Percentiles rank a stretch among this genome's conserved stretches.
phyloP scores from a whole-genome alignment of 2,888 invertebrate species.

The Chrysolina oricalcia region DNA sequence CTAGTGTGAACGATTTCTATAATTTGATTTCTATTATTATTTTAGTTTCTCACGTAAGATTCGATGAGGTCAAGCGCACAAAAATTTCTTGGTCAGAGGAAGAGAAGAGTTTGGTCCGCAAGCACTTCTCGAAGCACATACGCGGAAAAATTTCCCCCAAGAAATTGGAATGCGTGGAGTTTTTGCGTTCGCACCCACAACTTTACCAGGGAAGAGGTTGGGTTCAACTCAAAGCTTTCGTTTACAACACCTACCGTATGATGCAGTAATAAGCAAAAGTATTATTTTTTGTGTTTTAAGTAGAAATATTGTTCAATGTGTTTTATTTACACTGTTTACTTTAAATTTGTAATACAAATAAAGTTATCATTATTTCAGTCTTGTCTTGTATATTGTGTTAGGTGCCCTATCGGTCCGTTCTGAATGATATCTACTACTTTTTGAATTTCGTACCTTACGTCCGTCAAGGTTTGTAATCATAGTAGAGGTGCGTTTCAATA shows the following conservation, averaged over 20 bases:
- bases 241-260: neutral
- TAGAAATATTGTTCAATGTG: neutral
- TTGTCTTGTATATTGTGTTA: too few species aligned
- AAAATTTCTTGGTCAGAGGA: neutral
- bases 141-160: neutral
- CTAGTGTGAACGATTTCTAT: too few species aligned
- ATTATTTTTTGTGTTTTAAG: neutral
- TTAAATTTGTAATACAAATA: too few species aligned
- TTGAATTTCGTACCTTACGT: too few species aligned
- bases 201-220: neutral
- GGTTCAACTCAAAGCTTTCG: neutral
- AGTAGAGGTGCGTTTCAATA: too few species aligned
- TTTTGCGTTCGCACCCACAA: neutral
- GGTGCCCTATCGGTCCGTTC: too few species aligned
- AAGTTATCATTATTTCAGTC: too few species aligned
- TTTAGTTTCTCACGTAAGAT: neutral
- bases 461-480: too few species aligned
- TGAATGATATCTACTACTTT: too few species aligned
- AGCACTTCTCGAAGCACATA: neutral
- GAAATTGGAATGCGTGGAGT: neutral
- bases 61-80: neutral
- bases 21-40: too few species aligned
- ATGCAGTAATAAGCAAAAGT: neutral
- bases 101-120: neutral
- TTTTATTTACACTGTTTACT: neutral